Conservation (phyloP, 2,888 invertebrate species). For the Limnephilus auricula region DNA sequence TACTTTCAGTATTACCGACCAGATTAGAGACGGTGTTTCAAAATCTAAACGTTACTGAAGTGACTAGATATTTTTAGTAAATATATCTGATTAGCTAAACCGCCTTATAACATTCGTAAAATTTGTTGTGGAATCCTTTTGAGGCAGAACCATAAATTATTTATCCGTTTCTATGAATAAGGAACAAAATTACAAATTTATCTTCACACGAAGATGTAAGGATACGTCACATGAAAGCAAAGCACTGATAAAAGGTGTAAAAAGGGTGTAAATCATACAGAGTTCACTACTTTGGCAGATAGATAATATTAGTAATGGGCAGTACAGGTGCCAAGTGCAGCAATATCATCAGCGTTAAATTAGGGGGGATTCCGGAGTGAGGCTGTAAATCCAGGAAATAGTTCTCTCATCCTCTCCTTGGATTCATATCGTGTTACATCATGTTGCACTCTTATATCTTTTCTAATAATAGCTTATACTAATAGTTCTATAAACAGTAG, state of each 20-base stretch:
- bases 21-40: too few relatives aligned
- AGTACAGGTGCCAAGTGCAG: not conserved
- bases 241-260: not conserved
- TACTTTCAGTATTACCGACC: too few relatives aligned
- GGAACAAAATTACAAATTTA: not conserved
- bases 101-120: not conserved
- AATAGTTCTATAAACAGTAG: too few relatives aligned
- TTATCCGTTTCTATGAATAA: not conserved
- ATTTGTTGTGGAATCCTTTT: not conserved
- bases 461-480: not conserved
- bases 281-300: not conserved
- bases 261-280: not conserved
- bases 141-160: not conserved
- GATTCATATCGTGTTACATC: not conserved
- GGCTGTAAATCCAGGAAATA: not conserved
- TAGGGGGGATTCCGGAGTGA: not conserved
- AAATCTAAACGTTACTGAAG: too few relatives aligned
- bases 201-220: not conserved
- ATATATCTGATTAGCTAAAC: too few relatives aligned
- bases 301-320: not conserved
- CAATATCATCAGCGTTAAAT: conserved; percentile 23
- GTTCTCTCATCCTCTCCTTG: not conserved
- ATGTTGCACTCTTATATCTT: not conserved
- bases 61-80: too few relatives aligned
- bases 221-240: not conserved